Conservation (phyloP, 1,140 invertebrate genomes). For the Asobara japonica region DNA sequence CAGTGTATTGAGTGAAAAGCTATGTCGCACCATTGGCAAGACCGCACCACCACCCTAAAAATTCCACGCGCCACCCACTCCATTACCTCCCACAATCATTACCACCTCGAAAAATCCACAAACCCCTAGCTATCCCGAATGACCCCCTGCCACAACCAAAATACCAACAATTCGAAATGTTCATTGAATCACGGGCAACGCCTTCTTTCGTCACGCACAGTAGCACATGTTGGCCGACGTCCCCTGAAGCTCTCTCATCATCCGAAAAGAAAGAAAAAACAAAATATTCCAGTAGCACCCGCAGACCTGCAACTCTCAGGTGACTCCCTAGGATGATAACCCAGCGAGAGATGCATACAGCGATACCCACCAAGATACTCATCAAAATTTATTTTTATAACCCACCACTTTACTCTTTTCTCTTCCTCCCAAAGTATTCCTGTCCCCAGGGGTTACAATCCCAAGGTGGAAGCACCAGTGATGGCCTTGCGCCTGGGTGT, state of each 20-base stretch:
- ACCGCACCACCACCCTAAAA: too few species aligned
- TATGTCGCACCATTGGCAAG: too few species aligned
- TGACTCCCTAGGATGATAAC: slow-evolving; percentile 29
- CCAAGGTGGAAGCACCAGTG: neutral
- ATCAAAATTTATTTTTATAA: slow-evolving; percentile 31
- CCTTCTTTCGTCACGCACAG: slow-evolving; percentile 36
- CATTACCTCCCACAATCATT: neutral
- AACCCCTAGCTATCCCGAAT: neutral
- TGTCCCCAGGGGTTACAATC: slow-evolving; percentile 14
- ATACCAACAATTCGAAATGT: neutral
- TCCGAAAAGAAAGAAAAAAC: neutral
- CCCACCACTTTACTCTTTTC: slow-evolving; percentile 4
- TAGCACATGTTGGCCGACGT: neutral
- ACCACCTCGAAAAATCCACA: neutral
- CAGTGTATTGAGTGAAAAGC: too few species aligned
- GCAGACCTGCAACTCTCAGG: neutral
- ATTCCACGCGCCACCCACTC: too few species aligned
- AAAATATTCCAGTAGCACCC: slow-evolving; percentile 19
- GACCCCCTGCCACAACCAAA: neutral
- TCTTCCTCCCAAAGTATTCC: neutral
- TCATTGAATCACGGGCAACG: slow-evolving; percentile 2
- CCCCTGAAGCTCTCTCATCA: neutral
- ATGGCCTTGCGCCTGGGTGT: slow-evolving; percentile 34
- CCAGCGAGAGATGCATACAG: slow-evolving; percentile 23
- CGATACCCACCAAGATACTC: slow-evolving; percentile 19